A percentile compares a stretch with the other conserved stretches of the same genome.
phyloP scores from a whole-genome alignment of 2,888 invertebrate species.

The Pseudococcus longispinus region DNA sequence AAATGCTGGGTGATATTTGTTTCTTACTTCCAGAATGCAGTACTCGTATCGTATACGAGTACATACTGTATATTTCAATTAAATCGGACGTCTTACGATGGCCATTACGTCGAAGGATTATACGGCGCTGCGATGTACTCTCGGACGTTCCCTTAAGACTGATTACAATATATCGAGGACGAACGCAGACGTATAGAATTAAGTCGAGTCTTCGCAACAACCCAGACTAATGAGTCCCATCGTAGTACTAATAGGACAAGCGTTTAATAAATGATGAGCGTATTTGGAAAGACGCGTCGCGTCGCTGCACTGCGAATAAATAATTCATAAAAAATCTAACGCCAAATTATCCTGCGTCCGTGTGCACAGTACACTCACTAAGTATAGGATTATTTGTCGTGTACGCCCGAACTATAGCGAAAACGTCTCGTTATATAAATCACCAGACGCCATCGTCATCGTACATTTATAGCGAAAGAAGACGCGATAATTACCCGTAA shows the following conservation, averaged over 20 bases:
- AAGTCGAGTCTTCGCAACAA: background rate
- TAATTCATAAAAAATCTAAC: constrained; percentile 9
- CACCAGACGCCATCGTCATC: background rate
- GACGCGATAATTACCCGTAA: constrained; percentile 6
- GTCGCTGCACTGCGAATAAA: background rate
- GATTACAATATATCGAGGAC: background rate
- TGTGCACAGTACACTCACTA: background rate
- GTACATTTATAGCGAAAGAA: background rate
- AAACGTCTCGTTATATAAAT: background rate
- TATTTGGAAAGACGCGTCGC: background rate
- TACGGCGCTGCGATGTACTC: background rate
- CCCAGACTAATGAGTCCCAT: background rate
- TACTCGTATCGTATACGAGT: background rate
- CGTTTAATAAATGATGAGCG: background rate
- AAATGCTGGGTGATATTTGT: too few species aligned
- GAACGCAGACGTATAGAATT: too few species aligned
- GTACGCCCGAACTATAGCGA: background rate
- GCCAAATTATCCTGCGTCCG: background rate
- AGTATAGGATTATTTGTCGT: background rate
- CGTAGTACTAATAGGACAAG: background rate
- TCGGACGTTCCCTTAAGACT: background rate
- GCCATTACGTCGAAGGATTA: background rate
- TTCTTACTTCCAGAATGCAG: background rate
- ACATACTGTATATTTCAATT: background rate
- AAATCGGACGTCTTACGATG: background rate